Base-by-base conservation (phyloP, 1,140 invertebrate genomes). In the Tetragonula clypearis region DNA sequence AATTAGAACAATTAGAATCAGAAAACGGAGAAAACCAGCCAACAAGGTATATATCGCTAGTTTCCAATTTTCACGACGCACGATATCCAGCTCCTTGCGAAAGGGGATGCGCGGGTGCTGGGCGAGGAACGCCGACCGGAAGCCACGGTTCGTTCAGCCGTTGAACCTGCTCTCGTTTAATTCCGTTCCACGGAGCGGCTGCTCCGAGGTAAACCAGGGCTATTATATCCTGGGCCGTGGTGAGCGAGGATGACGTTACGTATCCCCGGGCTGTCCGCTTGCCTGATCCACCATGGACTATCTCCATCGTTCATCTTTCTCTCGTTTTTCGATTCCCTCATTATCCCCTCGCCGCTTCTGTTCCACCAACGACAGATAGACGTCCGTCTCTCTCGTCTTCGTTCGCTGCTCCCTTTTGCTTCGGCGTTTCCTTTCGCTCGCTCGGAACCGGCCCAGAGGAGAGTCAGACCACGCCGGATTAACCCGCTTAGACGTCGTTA, bases 141-240 rank as follows among this genome's bases (percentile, higher is more conserved):
- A 90, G 85, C 88, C 85, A 90, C 88, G 88, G 85, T 90, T 89
- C 79, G 88, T 85, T 85, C 82, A 89, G 85, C 80, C 88, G 85
- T 89, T 89, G 88, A 90, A 90, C 88, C 88, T 86, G 76, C 79
- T 87, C 86, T 87, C 83, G 89, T 90, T 90, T 90, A 89, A 90
- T 90, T 90, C 89, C 83, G 83, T 77, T 90, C 88, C 88, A 90
- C 86, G 86, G 79, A 90, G 76, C 80, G 75, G 76, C 88, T 84
- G 76, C 88, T 84, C 23, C 86, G 79, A 84, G 85, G 77, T 79
- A 79, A 90, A 89, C 86, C 88, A 87, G 86, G 68, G 66, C 88
- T 89, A 90, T 90, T 89, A 90, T 75, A 89, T 74, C 41, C 41
- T 49, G 82, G 86, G 86, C 74, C 73, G 87, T 68, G 80, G 58